These are phyloP conservation scores for Pan troglodytes DNA, from an alignment of 2,113 vertebrate genomes.

Conservation along the genomic window NHGRI_mPanTro3-v2.1_pri NC_072418.2:57584501-57585000, in stretches of 20 bases:
- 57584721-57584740: rapidly evolving
- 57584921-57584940: too few species aligned
- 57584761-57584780: background rate
- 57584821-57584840: background rate
- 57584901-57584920: too few species aligned
- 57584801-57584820: background rate
- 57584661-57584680: background rate
- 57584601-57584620: background rate
- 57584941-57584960: too few species aligned
- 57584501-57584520: too few species aligned
- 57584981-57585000: background rate
- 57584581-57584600: rapidly evolving
- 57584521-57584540: too few species aligned
- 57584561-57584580: background rate
- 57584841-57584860: too few species aligned
- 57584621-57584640: background rate
- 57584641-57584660: background rate
- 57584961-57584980: too few species aligned
- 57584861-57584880: too few species aligned
- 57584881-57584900: too few species aligned
- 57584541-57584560: background rate
- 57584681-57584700: background rate
- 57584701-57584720: background rate
- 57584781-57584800: background rate
- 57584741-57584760: background rate